Evolutionary conservation across 2,888 invertebrate genomes (phyloP), one percentile per base, ranked within the genome.

Genomic region (Stomorhina lunata): DNA sequence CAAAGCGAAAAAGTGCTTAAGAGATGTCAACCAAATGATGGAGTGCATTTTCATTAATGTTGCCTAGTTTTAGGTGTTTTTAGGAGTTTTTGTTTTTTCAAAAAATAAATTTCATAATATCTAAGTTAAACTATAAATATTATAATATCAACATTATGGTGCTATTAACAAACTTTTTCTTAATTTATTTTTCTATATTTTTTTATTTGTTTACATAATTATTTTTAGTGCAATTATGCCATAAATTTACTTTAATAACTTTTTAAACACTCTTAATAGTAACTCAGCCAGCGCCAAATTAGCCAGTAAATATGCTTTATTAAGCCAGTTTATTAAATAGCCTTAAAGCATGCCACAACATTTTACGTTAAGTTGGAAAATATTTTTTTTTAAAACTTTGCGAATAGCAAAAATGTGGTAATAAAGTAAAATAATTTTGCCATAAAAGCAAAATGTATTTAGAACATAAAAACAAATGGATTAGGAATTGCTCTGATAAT

Each of bases 11-110:
- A n/a, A 53, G n/a, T 53, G 0, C 10, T 53, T 5, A 45, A 22
- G 29, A 27, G 32, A 27, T 72, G 17, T 25, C 9, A 50, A 48
- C 27, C 37, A 27, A 59, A 72, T 59, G 57, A 59, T 34, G 25
- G 25, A 59, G 22, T 34, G 4, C 2, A n/a, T n/a, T n/a, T n/a
- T n/a, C n/a, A n/a, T n/a, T n/a, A n/a, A n/a, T n/a, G n/a, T n/a
- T n/a, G n/a, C n/a, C n/a, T n/a, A n/a, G n/a, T n/a, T n/a, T n/a
- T n/a, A n/a, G n/a, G n/a, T n/a, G n/a, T n/a, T n/a, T n/a, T n/a
- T n/a, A n/a, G n/a, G n/a, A 22, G 9, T 10, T 40, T 40, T 9
- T 37, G 22, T 20, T 10, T 17, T 1, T 12, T 34, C 34, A 57
- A n/a, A n/a, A n/a, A n/a, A n/a, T n/a, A n/a, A n/a, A n/a, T n/a